Percentiles rank a stretch among this genome's conserved stretches.
Conservation (phyloP, 1,140 invertebrate genomes). For the Drosophila rufa region DNA sequence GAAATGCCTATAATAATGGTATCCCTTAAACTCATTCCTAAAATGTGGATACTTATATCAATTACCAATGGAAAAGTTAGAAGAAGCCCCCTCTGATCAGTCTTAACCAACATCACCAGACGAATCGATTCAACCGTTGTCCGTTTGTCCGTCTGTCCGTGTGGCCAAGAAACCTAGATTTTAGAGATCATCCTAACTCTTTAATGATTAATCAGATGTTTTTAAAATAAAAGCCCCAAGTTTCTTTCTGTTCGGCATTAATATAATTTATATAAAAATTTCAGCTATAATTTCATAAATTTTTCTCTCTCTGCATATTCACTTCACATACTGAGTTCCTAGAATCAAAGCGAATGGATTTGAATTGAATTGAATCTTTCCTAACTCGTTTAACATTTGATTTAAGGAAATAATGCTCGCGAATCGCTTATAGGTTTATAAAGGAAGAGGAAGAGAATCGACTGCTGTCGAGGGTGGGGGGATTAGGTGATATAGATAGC, state of each 20-base stretch:
- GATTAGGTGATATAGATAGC: conserved; percentile 19
- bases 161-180: background rate
- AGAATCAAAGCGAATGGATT: conserved; percentile 10
- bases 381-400: conserved; percentile 49
- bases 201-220: too few species aligned
- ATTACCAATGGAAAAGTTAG: background rate
- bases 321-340: conserved; percentile 3
- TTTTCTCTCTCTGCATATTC: conserved; percentile 4
- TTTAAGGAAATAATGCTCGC: conserved; percentile 60
- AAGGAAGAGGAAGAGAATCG: conserved; percentile 14
- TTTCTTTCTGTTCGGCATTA: background rate
- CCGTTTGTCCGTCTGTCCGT: background rate
- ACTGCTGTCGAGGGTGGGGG: background rate
- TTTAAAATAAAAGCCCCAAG: background rate
- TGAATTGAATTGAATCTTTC: conserved; percentile 11
- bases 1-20: too few species aligned
- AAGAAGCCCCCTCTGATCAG: too few species aligned
- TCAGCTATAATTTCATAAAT: too few species aligned
- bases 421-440: conserved; percentile 47
- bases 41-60: too few species aligned
- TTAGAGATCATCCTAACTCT: too few species aligned
- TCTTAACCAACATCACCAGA: background rate
- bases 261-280: background rate
- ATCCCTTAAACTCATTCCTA: too few species aligned
- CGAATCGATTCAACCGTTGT: background rate